phyloP scores from a whole-genome alignment of 2,797 vertebrate genomes.

The Acrocephalus scirpaceus region DNA sequence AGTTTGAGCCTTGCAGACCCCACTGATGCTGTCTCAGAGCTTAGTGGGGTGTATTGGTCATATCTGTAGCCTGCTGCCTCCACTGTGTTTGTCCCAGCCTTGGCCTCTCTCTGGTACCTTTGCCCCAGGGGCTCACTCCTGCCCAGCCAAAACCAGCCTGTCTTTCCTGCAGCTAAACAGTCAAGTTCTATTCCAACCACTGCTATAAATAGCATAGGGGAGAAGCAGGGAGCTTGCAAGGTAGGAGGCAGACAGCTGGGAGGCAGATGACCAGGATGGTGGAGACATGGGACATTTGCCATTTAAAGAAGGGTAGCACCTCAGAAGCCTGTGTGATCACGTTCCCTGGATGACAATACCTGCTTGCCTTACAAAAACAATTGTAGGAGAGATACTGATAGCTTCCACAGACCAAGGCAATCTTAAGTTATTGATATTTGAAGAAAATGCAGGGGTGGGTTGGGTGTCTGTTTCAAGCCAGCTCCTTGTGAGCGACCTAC shows the following conservation, averaged over 20 bases:
- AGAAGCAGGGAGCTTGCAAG: not conserved
- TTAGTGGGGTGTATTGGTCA: fast-evolving
- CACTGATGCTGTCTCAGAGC: not conserved
- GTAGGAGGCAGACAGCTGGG: not conserved
- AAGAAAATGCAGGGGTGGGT: not conserved
- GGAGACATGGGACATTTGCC: not conserved
- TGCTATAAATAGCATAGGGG: not conserved
- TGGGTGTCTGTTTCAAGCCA: not conserved
- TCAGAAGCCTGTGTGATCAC: not conserved
- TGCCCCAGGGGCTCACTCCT: not conserved
- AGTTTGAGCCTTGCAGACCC: not conserved
- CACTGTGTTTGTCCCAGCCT: not conserved
- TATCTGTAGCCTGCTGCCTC: not conserved
- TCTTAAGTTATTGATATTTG: not conserved
- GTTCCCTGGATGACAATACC: too few species aligned
- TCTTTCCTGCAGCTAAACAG: conserved; percentile 15
- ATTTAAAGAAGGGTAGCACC: not conserved
- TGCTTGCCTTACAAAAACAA: not conserved
- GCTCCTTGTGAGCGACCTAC: not conserved
- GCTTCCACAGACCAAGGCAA: not conserved
- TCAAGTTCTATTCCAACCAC: not conserved
- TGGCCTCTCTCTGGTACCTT: not conserved
- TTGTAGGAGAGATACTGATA: not conserved
- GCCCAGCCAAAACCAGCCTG: not conserved
- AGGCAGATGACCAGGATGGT: not conserved